A percentile compares a stretch with the other conserved stretches of the same genome.
These are phyloP conservation scores for Pterobdella sp. DNA, from an alignment of 2,888 invertebrate genomes.

Conservation along the genomic window DNA sequence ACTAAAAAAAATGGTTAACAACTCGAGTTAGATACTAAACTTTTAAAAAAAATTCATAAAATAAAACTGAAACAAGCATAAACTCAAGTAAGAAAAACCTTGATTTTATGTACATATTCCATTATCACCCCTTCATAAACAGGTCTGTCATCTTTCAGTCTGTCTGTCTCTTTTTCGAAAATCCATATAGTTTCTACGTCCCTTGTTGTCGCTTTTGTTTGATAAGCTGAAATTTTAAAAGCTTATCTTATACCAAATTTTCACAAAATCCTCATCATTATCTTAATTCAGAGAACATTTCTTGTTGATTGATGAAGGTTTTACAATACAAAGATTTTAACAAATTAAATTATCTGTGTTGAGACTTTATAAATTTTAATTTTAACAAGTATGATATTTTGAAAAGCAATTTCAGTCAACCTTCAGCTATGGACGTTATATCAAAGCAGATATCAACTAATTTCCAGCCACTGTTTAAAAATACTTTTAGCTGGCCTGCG, in stretches of 20 bases:
- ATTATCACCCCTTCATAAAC: constrained; percentile 44
- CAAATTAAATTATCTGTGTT: too few species aligned
- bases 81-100: constrained; percentile 22
- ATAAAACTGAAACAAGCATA: background rate
- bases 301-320: too few species aligned
- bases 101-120: constrained; percentile 41
- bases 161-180: constrained; percentile 45
- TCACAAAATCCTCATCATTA: too few species aligned
- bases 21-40: too few species aligned
- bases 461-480: constrained; percentile 44
- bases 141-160: constrained; percentile 41
- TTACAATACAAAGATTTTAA: too few species aligned
- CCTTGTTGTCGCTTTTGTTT: constrained; percentile 31
- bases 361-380: background rate
- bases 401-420: constrained; percentile 26
- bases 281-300: too few species aligned
- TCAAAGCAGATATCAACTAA: constrained; percentile 46
- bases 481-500: constrained; percentile 40
- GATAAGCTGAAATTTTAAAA: too few species aligned
- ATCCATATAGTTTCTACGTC: constrained; percentile 43
- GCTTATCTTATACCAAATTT: too few species aligned
- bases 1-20: too few species aligned
- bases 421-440: constrained; percentile 36
- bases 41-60: too few species aligned
- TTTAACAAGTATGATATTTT: background rate